phyloP scores from a whole-genome alignment of 2,113 vertebrate genomes.

The Dermatemys mawii region DNA sequence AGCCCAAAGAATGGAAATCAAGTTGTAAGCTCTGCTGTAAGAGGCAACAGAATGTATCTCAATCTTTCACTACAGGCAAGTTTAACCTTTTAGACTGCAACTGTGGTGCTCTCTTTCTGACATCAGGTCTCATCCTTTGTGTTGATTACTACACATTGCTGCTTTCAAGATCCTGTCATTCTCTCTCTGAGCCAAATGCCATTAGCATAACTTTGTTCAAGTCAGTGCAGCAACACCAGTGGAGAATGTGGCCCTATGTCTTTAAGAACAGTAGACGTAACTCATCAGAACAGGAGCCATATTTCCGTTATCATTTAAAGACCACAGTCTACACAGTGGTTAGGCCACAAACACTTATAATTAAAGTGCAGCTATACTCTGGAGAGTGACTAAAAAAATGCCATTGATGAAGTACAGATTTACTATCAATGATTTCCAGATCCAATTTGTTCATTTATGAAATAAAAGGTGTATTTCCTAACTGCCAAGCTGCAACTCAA shows the following conservation, averaged over 20 bases:
- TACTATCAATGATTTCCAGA: not conserved
- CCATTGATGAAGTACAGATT: not conserved
- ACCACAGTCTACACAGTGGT: not conserved
- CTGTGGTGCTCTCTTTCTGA: constrained; percentile 69
- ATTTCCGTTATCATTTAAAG: constrained; percentile 63
- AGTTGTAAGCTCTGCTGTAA: constrained; percentile 56
- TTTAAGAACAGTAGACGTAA: constrained; percentile 73
- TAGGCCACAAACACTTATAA: not conserved
- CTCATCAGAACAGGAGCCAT: constrained; percentile 66
- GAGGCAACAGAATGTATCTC: constrained; percentile 47
- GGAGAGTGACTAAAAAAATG: not conserved
- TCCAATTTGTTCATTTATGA: not conserved
- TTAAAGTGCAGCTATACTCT: rapidly evolving
- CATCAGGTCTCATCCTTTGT: constrained; percentile 74
- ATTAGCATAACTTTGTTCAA: not conserved
- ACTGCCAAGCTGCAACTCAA: not conserved
- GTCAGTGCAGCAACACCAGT: constrained; percentile 27
- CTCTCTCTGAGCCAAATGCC: constrained; percentile 51
- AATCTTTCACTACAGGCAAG: constrained; percentile 59
- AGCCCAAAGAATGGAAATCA: constrained; percentile 46
- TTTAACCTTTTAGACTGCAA: constrained; percentile 25
- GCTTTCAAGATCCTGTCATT: rapidly evolving
- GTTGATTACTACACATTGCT: constrained; percentile 54
- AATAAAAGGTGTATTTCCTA: not conserved
- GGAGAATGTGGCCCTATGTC: constrained; percentile 61